phyloP scores from a whole-genome alignment of 2,888 invertebrate species.

The Liopterus haemorrhoidalis region DNA sequence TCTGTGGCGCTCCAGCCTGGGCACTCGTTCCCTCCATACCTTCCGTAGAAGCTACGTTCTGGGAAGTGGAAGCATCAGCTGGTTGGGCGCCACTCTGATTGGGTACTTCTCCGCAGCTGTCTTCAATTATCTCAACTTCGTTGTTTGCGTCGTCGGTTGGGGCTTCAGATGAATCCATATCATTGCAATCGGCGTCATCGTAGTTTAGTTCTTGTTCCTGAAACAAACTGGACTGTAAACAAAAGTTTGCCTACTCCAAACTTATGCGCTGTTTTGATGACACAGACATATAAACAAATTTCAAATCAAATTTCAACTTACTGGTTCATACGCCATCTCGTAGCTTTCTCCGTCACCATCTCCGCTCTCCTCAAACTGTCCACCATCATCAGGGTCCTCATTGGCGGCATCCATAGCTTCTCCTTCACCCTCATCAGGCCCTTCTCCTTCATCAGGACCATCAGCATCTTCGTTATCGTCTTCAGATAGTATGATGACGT shows the following conservation, averaged over 20 bases:
- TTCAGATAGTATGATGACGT: slow-evolving; percentile 73
- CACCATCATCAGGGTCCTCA: slow-evolving; percentile 49
- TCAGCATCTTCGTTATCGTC: slow-evolving; percentile 58
- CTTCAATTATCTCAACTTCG: slow-evolving; percentile 59
- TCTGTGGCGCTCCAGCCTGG: slow-evolving; percentile 44
- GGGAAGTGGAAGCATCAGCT: slow-evolving; percentile 15
- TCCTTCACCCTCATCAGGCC: slow-evolving; percentile 50
- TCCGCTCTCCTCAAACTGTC: slow-evolving; percentile 44
- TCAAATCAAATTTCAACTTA: neutral
- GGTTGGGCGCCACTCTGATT: slow-evolving; percentile 49
- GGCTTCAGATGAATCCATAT: slow-evolving; percentile 46
- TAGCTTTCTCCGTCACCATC: slow-evolving; percentile 55
- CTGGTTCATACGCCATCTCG: slow-evolving; percentile 43
- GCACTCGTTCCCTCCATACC: slow-evolving; percentile 47
- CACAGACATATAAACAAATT: neutral
- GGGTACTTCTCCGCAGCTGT: slow-evolving; percentile 57
- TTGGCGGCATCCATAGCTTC: slow-evolving; percentile 55
- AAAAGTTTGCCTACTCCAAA: neutral
- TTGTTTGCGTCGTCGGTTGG: slow-evolving; percentile 55
- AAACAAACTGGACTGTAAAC: neutral
- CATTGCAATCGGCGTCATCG: slow-evolving; percentile 51
- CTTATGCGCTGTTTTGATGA: neutral
- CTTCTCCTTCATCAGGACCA: slow-evolving; percentile 48
- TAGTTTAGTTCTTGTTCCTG: slow-evolving; percentile 49
- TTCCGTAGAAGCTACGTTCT: slow-evolving; percentile 31